Evolutionary conservation across 2,113 vertebrate species (phyloP).

Genomic region (Tricholaema leucomelas): DNA sequence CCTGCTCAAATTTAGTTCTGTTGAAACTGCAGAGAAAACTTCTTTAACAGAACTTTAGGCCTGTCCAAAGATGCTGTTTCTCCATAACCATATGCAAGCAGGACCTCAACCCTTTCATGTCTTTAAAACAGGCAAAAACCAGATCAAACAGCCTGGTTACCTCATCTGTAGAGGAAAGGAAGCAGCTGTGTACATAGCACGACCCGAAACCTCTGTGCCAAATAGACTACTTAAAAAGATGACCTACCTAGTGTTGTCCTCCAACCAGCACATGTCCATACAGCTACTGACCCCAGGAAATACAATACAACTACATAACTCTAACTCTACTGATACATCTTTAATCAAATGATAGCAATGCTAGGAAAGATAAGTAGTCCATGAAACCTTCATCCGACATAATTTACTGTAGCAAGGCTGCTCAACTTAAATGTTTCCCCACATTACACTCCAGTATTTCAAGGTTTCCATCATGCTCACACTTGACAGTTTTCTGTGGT

Average conservation of each 20-base stretch:
- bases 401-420: neutral
- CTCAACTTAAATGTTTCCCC: too few species aligned
- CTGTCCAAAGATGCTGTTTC: rapidly evolving
- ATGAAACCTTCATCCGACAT: neutral
- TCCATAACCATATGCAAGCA: neutral
- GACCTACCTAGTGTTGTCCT: neutral
- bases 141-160: neutral
- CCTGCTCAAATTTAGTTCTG: neutral
- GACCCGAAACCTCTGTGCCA: neutral
- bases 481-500: neutral
- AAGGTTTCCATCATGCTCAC: neutral
- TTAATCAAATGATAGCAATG: neutral
- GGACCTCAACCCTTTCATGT: neutral
- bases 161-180: neutral
- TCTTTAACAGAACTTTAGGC: neutral
- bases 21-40: neutral
- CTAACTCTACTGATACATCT: neutral
- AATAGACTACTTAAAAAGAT: too few species aligned
- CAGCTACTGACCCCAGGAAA: neutral
- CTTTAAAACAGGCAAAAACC: too few species aligned
- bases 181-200: neutral
- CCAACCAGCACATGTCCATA: too few species aligned
- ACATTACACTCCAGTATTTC: neutral
- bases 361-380: neutral
- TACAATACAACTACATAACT: rapidly evolving